Conservation (phyloP, 2,113 vertebrate species). For the Alaudala cheleensis region DNA sequence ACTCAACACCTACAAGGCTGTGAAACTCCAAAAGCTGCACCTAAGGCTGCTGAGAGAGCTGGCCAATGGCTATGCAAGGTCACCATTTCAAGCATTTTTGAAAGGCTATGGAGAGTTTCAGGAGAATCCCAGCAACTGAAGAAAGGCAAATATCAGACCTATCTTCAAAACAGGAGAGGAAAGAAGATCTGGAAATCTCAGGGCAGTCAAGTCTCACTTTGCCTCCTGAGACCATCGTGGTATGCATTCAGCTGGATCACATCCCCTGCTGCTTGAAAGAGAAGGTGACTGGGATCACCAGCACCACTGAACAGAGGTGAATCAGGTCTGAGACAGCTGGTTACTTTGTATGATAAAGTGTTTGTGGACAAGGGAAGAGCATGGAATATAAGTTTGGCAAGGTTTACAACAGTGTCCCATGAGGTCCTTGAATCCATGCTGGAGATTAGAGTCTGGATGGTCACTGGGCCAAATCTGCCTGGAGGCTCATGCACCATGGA, state of each 20-base stretch:
- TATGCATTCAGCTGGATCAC: neutral
- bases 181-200: neutral
- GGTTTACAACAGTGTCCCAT: neutral
- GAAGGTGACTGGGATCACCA: neutral
- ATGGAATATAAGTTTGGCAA: fast-evolving
- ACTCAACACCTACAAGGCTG: neutral
- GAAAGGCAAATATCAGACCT: neutral
- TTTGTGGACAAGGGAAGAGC: neutral
- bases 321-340: neutral
- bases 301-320: neutral
- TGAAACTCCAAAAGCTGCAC: neutral
- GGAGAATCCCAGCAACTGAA: neutral
- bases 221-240: neutral
- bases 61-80: neutral
- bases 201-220: neutral
- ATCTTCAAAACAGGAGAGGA: neutral
- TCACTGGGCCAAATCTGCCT: fast-evolving
- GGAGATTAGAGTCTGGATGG: neutral
- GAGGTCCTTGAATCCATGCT: fast-evolving
- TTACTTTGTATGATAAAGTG: neutral
- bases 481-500: fast-evolving
- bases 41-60: neutral
- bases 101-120: neutral
- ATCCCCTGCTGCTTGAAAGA: neutral
- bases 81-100: neutral